Evolutionary conservation across 2,888 invertebrate species (phyloP).

Genomic region (Stenoptilia bipunctidactyla): DNA sequence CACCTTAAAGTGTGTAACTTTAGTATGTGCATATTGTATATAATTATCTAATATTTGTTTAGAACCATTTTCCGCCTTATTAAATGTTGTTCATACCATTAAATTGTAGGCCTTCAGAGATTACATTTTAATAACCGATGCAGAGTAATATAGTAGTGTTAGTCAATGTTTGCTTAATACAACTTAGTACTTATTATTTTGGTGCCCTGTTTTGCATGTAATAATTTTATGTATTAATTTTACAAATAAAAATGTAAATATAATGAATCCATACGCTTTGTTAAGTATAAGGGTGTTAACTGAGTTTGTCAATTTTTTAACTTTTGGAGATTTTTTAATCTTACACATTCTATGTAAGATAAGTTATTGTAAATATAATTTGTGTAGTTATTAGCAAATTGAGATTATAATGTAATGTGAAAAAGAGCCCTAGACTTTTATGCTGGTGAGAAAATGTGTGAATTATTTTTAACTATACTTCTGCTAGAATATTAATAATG

Average conservation of each 20-base stretch:
- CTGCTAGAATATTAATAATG: no score
- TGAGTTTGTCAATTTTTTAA: conserved; percentile 67
- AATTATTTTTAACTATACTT: no score
- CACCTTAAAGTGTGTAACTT: conserved; percentile 43
- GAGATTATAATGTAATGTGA: conserved; percentile 37
- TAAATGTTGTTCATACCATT: conserved; percentile 30
- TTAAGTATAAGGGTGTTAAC: conserved; percentile 63
- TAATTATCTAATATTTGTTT: conserved; percentile 38
- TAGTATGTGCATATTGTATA: conserved; percentile 65
- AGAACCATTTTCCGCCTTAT: conserved; percentile 56
- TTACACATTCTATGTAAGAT: conserved; percentile 35
- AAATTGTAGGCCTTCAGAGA: conserved; percentile 11
- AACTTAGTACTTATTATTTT: conserved; percentile 52
- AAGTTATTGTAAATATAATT: conserved; percentile 38
- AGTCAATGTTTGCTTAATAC: not conserved
- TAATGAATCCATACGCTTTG: conserved; percentile 69
- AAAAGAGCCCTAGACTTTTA: conserved; percentile 7
- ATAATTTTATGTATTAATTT: conserved; percentile 41
- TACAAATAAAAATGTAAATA: conserved; percentile 59
- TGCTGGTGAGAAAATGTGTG: no score
- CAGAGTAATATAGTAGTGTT: not conserved
- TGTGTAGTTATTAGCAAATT: conserved; percentile 35
- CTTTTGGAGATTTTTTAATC: conserved; percentile 52
- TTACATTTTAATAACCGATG: no score
- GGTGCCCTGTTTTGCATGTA: conserved; percentile 59